Conservation (phyloP, 1,140 invertebrate genomes). For the Monochamus saltuarius region DNA sequence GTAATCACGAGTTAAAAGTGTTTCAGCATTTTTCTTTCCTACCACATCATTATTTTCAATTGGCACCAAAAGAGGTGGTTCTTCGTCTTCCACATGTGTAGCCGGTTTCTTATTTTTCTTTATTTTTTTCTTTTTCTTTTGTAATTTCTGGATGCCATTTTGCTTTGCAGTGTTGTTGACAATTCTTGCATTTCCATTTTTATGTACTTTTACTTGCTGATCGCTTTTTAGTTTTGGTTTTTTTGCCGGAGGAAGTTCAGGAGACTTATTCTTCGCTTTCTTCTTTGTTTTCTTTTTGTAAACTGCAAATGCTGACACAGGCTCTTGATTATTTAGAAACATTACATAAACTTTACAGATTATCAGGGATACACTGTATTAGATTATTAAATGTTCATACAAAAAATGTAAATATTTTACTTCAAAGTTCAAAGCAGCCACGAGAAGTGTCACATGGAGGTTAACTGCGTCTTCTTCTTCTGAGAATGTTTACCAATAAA, state of each 20-base stretch:
- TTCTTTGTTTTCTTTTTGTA: conserved; percentile 13
- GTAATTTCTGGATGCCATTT: not conserved
- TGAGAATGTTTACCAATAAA: too few relatives aligned
- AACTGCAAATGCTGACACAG: conserved; percentile 17
- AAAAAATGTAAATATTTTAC: too few relatives aligned
- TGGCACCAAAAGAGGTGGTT: conserved; percentile 6
- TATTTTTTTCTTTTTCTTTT: not conserved
- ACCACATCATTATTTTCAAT: not conserved
- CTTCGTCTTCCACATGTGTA: not conserved
- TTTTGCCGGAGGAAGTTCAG: not conserved
- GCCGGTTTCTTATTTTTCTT: not conserved
- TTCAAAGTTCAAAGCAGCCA: too few relatives aligned
- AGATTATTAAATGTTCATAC: too few relatives aligned
- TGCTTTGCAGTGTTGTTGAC: not conserved
- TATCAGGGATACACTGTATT: too few relatives aligned
- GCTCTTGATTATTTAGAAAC: not conserved
- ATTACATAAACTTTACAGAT: not conserved
- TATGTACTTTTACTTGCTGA: not conserved
- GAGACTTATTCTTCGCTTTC: not conserved
- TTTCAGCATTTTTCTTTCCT: not conserved
- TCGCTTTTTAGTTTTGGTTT: conserved; percentile 6
- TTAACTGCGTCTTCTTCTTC: too few relatives aligned
- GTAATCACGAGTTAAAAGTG: not conserved
- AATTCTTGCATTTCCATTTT: not conserved
- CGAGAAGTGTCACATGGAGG: too few relatives aligned